Conservation (phyloP, 2,888 invertebrate genomes). For the Laothoe populi region DNA sequence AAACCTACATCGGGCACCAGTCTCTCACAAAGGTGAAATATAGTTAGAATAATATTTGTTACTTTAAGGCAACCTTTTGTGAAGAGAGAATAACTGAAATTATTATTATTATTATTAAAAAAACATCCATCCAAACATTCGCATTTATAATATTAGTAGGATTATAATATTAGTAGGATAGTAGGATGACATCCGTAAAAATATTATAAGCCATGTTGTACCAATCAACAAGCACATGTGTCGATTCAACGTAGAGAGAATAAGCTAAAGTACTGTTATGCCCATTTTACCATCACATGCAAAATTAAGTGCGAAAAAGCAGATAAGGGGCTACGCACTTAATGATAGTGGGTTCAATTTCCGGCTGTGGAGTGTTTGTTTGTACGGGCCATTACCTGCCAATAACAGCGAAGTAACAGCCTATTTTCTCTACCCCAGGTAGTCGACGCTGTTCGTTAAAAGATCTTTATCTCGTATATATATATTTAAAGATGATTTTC, state of each 20-base stretch:
- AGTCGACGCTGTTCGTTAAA: constrained; percentile 29
- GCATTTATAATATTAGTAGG: too few species aligned
- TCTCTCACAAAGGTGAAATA: too few species aligned
- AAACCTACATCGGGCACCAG: too few species aligned
- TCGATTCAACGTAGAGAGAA: too few species aligned
- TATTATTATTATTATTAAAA: too few species aligned
- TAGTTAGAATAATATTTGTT: too few species aligned
- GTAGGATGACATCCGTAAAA: too few species aligned
- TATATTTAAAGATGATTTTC: background rate
- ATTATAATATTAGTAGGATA: too few species aligned
- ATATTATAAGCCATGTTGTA: background rate
- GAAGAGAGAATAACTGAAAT: too few species aligned
- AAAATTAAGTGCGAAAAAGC: constrained; percentile 18
- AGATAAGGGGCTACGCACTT: constrained; percentile 26
- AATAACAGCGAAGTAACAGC: constrained; percentile 45
- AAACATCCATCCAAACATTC: too few species aligned
- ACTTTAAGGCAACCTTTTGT: too few species aligned
- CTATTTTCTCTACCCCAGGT: constrained; percentile 38
- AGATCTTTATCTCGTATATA: background rate
- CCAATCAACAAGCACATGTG: background rate
- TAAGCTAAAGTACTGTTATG: background rate
- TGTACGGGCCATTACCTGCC: constrained; percentile 56
- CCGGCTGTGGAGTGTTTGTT: constrained; percentile 52
- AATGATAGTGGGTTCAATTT: constrained; percentile 53
- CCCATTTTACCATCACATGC: background rate